Base-by-base conservation (phyloP, 2,113 vertebrate genomes). In the Atrichornis clamosus region DNA sequence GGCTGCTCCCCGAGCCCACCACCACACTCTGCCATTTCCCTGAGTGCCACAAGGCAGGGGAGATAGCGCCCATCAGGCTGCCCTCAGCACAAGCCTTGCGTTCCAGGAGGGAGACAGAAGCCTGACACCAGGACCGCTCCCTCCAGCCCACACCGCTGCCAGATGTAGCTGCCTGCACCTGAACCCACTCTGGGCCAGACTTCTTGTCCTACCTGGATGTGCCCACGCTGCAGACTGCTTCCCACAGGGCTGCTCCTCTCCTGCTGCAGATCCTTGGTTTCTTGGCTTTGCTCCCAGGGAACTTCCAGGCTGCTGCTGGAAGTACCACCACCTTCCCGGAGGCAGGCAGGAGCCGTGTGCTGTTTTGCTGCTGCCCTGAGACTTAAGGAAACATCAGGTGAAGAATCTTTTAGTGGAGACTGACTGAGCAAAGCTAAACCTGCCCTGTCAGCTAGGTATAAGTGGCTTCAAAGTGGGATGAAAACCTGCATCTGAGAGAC, bases 11-110 rank as follows among this genome's bases (percentile, higher is more conserved):
- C 8, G 28, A 47, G 55, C 60, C 35, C 68, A 18, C 7, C 39
- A 13, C 47, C 17, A 10, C 5, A 27, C 0, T 0, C 26, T 65
- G 26, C 60, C 33, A 2, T 0, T 11, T 3, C 76, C 53, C 77
- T 15, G 10, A 1, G 32, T 10, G 64, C 68, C 17, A 15, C n/a
- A n/a, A n/a, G n/a, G n/a, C 52, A 32, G 47, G 37, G 21, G 19
- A 30, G 68, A 44, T 1, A 49, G 27, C 82, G 33, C 17, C 58
- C 65, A 8, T 0, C 2, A 6, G 59, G 70, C 87, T 35, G 77
- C 4, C 7, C 37, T 56, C 23, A 28, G n/a, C 68, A 41, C 46
- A 19, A 52, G 9, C 44, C 47, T 15, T 2, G 19, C 22, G 0
- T 42, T 32, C 33, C 74, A 80, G 76, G 18, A 58, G 53, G 75